phyloP scores from a whole-genome alignment of 2,888 invertebrate species.

The Mythimna lalbum region DNA sequence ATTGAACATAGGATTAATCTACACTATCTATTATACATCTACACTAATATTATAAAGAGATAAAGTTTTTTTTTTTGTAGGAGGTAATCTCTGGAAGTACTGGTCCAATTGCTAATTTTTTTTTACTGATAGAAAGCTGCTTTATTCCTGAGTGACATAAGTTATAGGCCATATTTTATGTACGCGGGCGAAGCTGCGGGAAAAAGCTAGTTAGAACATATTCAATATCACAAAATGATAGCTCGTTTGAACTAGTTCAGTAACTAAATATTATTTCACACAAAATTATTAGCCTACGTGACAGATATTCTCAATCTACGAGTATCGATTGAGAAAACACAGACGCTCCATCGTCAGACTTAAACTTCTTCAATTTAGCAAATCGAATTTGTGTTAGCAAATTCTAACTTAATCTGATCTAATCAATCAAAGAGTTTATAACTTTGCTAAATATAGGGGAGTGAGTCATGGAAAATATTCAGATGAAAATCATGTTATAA shows the following conservation, averaged over 20 bases:
- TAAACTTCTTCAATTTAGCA: constrained; percentile 27
- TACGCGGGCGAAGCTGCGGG: too few species aligned
- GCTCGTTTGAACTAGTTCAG: neutral
- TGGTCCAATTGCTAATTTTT: too few species aligned
- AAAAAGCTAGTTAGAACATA: neutral
- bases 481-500: neutral
- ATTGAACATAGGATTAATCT: neutral
- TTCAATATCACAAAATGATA: neutral
- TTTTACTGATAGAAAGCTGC: too few species aligned
- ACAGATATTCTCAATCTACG: neutral
- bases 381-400: constrained; percentile 36
- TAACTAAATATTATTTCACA: neutral
- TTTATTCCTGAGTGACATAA: too few species aligned
- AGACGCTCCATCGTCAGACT: constrained; percentile 11
- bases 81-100: too few species aligned
- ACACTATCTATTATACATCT: too few species aligned
- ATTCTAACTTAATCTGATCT: constrained; percentile 36
- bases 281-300: neutral
- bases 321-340: constrained; percentile 14
- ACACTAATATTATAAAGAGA: too few species aligned
- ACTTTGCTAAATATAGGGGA: constrained; percentile 17
- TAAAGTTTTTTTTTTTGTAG: too few species aligned
- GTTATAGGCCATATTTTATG: too few species aligned
- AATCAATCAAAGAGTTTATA: constrained; percentile 51
- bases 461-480: constrained; percentile 10